These are phyloP conservation scores for Nannobrachium achirus DNA, from an alignment of 2,113 vertebrate genomes.

Conservation along the genomic window DNA sequence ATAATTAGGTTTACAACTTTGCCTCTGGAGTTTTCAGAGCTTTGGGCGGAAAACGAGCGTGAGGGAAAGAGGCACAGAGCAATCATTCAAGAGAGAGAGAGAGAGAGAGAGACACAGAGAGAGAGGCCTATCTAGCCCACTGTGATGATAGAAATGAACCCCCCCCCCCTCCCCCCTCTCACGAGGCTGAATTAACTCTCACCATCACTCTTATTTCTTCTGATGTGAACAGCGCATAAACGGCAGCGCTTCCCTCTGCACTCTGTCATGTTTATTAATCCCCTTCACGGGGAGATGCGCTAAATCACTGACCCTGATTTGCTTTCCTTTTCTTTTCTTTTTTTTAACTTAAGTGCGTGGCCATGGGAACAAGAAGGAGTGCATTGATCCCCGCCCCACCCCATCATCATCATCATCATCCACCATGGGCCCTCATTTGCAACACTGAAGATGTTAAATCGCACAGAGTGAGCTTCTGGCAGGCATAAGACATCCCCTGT, in stretches of 20 bases:
- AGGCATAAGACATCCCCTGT: constrained; percentile 36
- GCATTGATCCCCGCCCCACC: constrained; percentile 65
- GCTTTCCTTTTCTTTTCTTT: constrained; percentile 20
- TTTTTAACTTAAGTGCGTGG: constrained; percentile 24
- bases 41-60: not conserved
- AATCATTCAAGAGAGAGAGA: constrained; percentile 3
- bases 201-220: constrained; percentile 54
- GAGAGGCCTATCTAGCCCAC: constrained; percentile 18
- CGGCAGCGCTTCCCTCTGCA: constrained; percentile 31
- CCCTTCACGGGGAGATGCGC: constrained; percentile 45
- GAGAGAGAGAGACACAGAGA: constrained; percentile 2
- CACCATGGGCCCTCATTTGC: constrained; percentile 50
- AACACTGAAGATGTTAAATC: constrained; percentile 65
- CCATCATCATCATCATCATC: constrained; percentile 67
- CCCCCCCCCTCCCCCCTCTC: constrained; percentile 21
- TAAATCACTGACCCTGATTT: constrained; percentile 74
- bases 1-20: constrained; percentile 13
- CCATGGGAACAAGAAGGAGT: constrained; percentile 66
- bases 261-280: constrained; percentile 74
- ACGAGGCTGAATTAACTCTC: constrained; percentile 56
- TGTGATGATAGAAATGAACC: constrained; percentile 56
- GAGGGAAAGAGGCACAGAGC: not conserved
- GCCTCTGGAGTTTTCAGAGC: not conserved
- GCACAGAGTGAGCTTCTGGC: constrained; percentile 61
- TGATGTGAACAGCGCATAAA: constrained; percentile 48